Conservation (phyloP, 2,797 vertebrate species). For the Sylvia borin region DNA sequence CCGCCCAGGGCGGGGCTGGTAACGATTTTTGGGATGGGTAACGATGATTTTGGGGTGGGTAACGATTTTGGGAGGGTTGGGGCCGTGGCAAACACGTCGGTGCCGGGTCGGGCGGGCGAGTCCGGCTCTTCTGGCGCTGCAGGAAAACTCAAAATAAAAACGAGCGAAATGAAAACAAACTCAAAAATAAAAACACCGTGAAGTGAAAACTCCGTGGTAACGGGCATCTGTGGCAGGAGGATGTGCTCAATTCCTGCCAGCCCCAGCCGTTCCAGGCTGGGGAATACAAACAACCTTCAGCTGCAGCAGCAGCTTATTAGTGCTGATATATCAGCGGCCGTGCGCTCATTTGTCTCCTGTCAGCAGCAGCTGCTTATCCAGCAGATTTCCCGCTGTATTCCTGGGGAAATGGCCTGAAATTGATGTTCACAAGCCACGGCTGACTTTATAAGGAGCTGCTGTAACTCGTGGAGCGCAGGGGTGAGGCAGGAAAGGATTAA, state of each 20-base stretch:
- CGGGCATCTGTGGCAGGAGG: background rate
- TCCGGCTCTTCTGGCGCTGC: background rate
- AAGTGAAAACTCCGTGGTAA: fast-evolving
- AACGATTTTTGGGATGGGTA: background rate
- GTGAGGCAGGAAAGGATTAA: background rate
- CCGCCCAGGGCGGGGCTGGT: background rate
- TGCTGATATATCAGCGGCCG: background rate
- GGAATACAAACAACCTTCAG: background rate
- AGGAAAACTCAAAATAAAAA: background rate
- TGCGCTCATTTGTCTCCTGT: background rate
- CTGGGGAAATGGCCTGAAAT: background rate
- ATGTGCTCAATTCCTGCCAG: background rate
- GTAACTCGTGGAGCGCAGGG: background rate
- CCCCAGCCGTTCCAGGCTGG: background rate
- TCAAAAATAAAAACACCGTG: fast-evolving
- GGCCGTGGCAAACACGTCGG: background rate
- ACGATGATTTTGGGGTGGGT: too few species aligned
- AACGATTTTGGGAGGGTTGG: background rate
- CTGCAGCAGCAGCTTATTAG: background rate
- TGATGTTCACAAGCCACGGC: background rate
- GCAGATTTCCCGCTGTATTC: background rate
- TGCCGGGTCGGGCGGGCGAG: fast-evolving
- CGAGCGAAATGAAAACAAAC: background rate
- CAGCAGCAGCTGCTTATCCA: slow-evolving; percentile 22
- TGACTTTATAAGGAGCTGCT: background rate